Conservation (phyloP, 2,113 vertebrate genomes). For the Nettapus auritus region DNA sequence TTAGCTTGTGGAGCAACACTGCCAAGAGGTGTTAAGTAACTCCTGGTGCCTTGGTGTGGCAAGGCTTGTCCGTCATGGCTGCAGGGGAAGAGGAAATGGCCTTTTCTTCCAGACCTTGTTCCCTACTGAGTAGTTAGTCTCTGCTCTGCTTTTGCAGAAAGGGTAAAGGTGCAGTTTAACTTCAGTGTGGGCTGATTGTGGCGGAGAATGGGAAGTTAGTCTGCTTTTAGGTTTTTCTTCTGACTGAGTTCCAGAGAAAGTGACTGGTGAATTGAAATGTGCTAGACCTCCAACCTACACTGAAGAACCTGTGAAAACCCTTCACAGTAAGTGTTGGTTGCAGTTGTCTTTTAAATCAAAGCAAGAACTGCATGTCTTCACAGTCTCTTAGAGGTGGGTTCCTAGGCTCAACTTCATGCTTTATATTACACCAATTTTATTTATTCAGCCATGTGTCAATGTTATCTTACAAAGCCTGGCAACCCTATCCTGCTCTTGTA, state of each 20-base stretch:
- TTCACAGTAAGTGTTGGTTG: not conserved
- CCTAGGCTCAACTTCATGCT: not conserved
- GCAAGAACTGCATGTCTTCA: not conserved
- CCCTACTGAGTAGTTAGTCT: not conserved
- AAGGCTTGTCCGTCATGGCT: accelerated
- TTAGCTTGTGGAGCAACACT: not conserved
- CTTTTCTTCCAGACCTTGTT: not conserved
- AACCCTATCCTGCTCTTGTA: not conserved
- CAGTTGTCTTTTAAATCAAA: slow-evolving; percentile 23
- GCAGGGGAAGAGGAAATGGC: not conserved
- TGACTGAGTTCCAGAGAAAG: not conserved
- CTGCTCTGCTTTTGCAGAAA: not conserved
- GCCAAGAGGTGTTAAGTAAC: not conserved
- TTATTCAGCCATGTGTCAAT: not conserved
- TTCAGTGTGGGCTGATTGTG: not conserved
- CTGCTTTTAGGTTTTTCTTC: not conserved
- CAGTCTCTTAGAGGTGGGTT: not conserved
- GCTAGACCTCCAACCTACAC: not conserved
- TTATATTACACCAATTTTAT: not conserved
- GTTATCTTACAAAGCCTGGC: not conserved
- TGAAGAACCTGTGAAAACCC: slow-evolving; percentile 8
- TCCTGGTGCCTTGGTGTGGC: not conserved
- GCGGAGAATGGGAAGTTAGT: not conserved
- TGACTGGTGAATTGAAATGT: not conserved
- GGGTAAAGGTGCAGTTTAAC: not conserved